Base-by-base conservation (phyloP, 2,113 vertebrate genomes). In the Ictalurus punctatus region DNA sequence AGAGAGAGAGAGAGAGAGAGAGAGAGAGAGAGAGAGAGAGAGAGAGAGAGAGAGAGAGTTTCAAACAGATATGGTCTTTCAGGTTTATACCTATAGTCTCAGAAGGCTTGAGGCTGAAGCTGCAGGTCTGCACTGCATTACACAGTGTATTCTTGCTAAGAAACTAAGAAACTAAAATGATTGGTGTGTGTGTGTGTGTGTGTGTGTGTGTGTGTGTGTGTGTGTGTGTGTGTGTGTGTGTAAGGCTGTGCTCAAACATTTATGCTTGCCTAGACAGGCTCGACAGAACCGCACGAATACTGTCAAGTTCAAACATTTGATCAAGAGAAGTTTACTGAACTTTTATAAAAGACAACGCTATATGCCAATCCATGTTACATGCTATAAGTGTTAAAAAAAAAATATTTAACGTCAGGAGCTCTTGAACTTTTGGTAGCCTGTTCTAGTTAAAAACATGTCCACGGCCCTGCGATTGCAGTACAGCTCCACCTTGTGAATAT, bases 251-350 rank as follows among this genome's bases (percentile, higher is more conserved):
- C 67, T 73, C 30, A 88, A 80, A 65, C 30, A 79, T 34, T 63
- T 37, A 40, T 52, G 73, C 90, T 19, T 59, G 90, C 73, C 88
- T 63, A 84, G 85, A 34, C 90, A 89, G 61, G 85, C 65, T 89
- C 56, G 56, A 78, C 25, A 48, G 71, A 89, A 76, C 8, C 58
- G 74, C 87, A 81, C 73, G 74, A 82, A 89, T 76, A 76, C 88
- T 87, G 88, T 86, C 90, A 88, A 86, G 83, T 86, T 85, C 85
- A 91, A 74, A 59, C 88, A 52, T 84, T 74, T 85, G 40, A 82
- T 76, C 58, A 80, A 91, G 73, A 88, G 63, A 58, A 25, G 34
- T 63, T 30, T 30, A 74, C 37, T 8, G 30, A 79, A 44, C 63
- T 69, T 87, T 37, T 56, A 56, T 82, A 27, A 19, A 61, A 83